phyloP scores from a whole-genome alignment of 1,140 invertebrate species.

The Sitodiplosis mosellana region DNA sequence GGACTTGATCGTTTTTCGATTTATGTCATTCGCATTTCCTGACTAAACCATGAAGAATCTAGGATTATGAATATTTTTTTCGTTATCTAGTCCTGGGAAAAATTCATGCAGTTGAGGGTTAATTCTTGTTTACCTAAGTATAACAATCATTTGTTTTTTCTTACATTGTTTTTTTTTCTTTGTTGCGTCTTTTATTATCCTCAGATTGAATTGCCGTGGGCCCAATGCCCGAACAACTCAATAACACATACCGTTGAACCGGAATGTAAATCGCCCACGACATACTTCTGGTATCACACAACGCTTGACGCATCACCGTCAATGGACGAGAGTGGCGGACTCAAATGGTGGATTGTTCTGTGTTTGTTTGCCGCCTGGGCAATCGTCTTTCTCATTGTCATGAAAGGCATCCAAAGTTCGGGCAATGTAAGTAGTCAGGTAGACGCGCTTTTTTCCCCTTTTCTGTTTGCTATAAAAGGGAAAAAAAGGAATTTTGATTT shows the following conservation, averaged over 20 bases:
- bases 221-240: constrained; percentile 56
- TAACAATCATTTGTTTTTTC: constrained; percentile 1
- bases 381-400: constrained; percentile 90
- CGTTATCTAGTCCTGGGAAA: too few species aligned
- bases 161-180: neutral
- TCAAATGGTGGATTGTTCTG: constrained; percentile 88
- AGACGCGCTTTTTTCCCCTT: constrained; percentile 1
- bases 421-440: constrained; percentile 83
- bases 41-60: too few species aligned
- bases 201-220: constrained; percentile 66
- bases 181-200: constrained; percentile 10
- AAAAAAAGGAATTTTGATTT: neutral
- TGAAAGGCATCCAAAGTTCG: constrained; percentile 95
- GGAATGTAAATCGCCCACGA: constrained; percentile 43
- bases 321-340: constrained; percentile 62
- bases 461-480: neutral
- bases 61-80: too few species aligned
- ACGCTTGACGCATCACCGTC: constrained; percentile 66
- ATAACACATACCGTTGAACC: constrained; percentile 29
- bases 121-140: neutral
- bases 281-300: constrained; percentile 77
- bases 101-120: too few species aligned
- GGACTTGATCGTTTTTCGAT: too few species aligned
- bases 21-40: too few species aligned
- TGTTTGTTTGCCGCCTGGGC: constrained; percentile 87